phyloP scores from a whole-genome alignment of 2,888 invertebrate genomes.

The Diplolepis rosae region DNA sequence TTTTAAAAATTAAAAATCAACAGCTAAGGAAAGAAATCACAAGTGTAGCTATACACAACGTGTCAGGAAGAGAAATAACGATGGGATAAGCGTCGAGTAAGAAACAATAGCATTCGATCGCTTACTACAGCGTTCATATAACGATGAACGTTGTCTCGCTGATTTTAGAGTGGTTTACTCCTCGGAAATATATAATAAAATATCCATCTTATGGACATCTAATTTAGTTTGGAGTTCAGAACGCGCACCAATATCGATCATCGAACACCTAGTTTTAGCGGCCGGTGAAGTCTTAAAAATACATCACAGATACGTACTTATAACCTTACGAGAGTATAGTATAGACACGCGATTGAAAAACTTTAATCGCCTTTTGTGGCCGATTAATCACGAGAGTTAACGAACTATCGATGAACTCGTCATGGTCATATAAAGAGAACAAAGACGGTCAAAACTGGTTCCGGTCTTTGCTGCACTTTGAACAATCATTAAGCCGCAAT shows the following conservation, averaged over 20 bases:
- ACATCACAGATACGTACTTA: neutral
- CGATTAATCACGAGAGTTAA: conserved; percentile 20
- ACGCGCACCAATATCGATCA: conserved; percentile 12
- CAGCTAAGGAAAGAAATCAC: no score
- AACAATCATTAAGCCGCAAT: neutral
- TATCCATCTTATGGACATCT: neutral
- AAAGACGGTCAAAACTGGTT: neutral
- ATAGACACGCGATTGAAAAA: conserved; percentile 21
- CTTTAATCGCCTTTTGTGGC: conserved; percentile 10
- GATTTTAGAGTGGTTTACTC: no score
- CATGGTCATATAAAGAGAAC: conserved; percentile 8
- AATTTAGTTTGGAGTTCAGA: conserved; percentile 21
- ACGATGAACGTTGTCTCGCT: no score
- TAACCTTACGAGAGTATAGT: conserved; percentile 16
- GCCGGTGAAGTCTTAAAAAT: conserved; percentile 15
- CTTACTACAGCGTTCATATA: no score
- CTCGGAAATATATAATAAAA: conserved; percentile 10
- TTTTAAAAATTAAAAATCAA: no score
- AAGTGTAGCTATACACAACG: no score
- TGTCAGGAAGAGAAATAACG: no score
- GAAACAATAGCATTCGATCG: no score
- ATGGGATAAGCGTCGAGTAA: no score
- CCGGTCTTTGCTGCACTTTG: neutral
- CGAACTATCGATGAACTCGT: conserved; percentile 21
- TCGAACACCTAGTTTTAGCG: conserved; percentile 6